These are phyloP conservation scores for Cyclargus thomasi DNA, from an alignment of 1,140 invertebrate genomes.

Conservation along the genomic window DNA sequence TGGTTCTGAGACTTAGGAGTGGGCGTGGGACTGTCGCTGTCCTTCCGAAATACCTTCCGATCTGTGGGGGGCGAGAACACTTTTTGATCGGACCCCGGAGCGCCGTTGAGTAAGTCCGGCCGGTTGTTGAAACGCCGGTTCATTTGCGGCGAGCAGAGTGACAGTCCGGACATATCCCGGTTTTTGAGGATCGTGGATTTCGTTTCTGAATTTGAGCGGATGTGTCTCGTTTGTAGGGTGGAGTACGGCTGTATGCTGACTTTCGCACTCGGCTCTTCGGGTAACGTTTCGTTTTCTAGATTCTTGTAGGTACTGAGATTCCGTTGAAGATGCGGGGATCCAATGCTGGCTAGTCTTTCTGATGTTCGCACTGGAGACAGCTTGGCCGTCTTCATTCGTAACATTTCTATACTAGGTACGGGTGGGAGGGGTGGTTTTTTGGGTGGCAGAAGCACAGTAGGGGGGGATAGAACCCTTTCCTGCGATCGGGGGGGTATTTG, in stretches of 20 bases:
- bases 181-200: conserved; percentile 70
- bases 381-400: conserved; percentile 70
- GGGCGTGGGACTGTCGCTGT: conserved; percentile 49
- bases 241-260: conserved; percentile 44
- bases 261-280: conserved; percentile 32
- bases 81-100: conserved; percentile 42
- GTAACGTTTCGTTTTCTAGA: conserved; percentile 66
- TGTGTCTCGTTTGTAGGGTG: conserved; percentile 62
- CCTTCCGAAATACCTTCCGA: conserved; percentile 47
- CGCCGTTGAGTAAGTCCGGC: conserved; percentile 58
- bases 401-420: conserved; percentile 78
- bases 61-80: conserved; percentile 53
- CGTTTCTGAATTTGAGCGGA: conserved; percentile 69
- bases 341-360: conserved; percentile 75
- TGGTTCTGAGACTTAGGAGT: conserved; percentile 60
- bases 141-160: conserved; percentile 74
- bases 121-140: conserved; percentile 65
- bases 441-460: conserved; percentile 77
- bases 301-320: conserved; percentile 74
- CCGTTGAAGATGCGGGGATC: conserved; percentile 76
- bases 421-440: conserved; percentile 84
- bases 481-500: conserved; percentile 72
- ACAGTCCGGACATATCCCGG: conserved; percentile 64
- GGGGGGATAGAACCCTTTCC: conserved; percentile 71
- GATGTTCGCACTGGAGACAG: conserved; percentile 54